Conservation (phyloP, 2,797 vertebrate genomes). For the Lates japonicus region DNA sequence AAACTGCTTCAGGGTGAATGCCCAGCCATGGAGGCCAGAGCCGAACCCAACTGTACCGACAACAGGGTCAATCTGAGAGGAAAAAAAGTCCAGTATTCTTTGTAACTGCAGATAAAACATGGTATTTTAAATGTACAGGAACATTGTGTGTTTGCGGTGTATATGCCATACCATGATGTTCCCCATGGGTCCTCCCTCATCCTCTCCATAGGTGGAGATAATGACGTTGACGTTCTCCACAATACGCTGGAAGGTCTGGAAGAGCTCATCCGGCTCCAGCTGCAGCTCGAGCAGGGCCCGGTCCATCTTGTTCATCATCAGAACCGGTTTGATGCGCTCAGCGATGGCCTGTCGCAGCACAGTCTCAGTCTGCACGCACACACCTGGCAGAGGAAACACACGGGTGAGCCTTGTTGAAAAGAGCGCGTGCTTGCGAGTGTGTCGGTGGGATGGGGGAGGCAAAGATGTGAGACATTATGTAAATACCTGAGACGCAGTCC, state of each 20-base stretch:
- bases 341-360: constrained; percentile 96
- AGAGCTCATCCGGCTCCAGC: constrained; percentile 92
- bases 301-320: constrained; percentile 99
- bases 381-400: constrained; percentile 80
- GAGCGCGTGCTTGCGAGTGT: background rate
- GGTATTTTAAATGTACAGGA: background rate
- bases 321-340: constrained; percentile 94
- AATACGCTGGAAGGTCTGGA: constrained; percentile 94
- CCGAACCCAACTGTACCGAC: constrained; percentile 95
- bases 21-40: constrained; percentile 96
- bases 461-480: background rate
- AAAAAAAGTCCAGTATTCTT: background rate
- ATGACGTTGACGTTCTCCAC: constrained; percentile 97
- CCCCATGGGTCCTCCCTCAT: constrained; percentile 96
- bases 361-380: constrained; percentile 96
- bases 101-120: background rate
- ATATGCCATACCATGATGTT: constrained; percentile 91
- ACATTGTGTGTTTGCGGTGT: constrained; percentile 1
- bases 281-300: constrained; percentile 94
- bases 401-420: constrained; percentile 10
- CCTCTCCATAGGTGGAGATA: constrained; percentile 96
- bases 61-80: constrained; percentile 91
- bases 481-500: constrained; percentile 95
- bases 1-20: constrained; percentile 97
- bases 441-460: no score